Percentiles rank a stretch among this genome's conserved stretches.
Conservation (phyloP, 2,113 vertebrate genomes). For the Sisor rabdophorus region DNA sequence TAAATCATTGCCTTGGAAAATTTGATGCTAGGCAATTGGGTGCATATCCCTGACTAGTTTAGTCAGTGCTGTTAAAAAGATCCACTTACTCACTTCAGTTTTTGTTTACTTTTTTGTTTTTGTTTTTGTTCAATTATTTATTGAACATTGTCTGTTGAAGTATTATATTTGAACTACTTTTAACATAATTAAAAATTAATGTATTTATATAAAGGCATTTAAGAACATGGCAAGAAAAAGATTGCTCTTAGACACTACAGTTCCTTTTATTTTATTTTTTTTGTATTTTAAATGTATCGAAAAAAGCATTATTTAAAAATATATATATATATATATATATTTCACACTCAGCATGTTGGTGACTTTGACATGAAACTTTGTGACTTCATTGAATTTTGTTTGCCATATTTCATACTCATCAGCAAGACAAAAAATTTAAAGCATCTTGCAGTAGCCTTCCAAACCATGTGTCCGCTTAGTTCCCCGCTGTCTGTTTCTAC, state of each 20-base stretch:
- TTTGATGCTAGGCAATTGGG: constrained; percentile 66
- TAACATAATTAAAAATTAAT: too few species aligned
- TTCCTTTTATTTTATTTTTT: too few species aligned
- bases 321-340: constrained; percentile 3
- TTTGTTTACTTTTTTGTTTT: constrained; percentile 17
- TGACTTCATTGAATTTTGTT: constrained; percentile 20
- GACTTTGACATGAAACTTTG: constrained; percentile 35
- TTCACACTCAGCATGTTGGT: not conserved
- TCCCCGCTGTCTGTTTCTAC: constrained; percentile 30
- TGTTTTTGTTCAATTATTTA: too few species aligned
- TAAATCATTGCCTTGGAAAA: constrained; percentile 76
- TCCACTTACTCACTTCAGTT: constrained; percentile 63
- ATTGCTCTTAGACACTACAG: not conserved
- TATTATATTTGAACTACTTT: not conserved
- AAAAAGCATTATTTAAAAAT: too few species aligned
- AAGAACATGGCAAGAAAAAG: not conserved
- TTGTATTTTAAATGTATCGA: too few species aligned
- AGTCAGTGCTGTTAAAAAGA: constrained; percentile 66
- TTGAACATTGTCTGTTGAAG: not conserved
- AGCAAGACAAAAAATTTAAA: constrained; percentile 31
- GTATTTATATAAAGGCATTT: too few species aligned
- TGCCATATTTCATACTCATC: constrained; percentile 29
- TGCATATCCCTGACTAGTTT: constrained; percentile 68
- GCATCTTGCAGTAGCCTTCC: constrained; percentile 40
- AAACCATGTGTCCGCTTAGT: constrained; percentile 42